Conservation (phyloP, 2,888 invertebrate species). For the Griposia aprilina region DNA sequence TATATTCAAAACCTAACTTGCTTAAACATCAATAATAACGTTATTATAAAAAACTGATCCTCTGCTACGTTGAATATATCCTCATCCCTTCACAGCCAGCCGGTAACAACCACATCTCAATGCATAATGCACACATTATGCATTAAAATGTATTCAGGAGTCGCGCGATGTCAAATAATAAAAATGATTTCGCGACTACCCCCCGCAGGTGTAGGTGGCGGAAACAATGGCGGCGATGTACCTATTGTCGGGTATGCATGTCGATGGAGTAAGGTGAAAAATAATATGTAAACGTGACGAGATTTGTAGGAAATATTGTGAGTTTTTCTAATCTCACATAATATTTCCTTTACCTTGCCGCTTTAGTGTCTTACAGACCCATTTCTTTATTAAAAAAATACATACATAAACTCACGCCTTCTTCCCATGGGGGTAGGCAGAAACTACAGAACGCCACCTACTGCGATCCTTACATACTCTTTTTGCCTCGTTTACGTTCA, state of each 20-base stretch:
- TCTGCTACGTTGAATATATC: constrained; percentile 3
- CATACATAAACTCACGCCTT: no score
- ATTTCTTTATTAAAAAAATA: no score
- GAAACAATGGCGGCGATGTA: constrained; percentile 30
- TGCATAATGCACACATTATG: constrained; percentile 45
- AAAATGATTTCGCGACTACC: constrained; percentile 67
- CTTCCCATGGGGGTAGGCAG: no score
- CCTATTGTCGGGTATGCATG: not conserved
- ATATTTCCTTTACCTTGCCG: no score
- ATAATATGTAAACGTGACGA: no score
- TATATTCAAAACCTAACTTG: not conserved
- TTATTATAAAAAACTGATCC: not conserved
- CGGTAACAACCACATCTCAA: constrained; percentile 26
- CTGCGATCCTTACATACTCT: no score
- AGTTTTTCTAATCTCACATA: no score
- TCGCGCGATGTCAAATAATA: constrained; percentile 65
- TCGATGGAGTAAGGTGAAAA: no score
- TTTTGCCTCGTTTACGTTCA: no score
- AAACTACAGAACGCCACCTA: no score
- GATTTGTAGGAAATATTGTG: no score
- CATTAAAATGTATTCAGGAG: constrained; percentile 57
- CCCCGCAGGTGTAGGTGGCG: constrained; percentile 1
- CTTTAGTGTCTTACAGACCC: no score
- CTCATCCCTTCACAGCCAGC: constrained; percentile 33
- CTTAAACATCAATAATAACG: not conserved